These are phyloP conservation scores for Sinohyriopsis cumingii DNA, from an alignment of 2,888 invertebrate species.

Conservation along the genomic window DNA sequence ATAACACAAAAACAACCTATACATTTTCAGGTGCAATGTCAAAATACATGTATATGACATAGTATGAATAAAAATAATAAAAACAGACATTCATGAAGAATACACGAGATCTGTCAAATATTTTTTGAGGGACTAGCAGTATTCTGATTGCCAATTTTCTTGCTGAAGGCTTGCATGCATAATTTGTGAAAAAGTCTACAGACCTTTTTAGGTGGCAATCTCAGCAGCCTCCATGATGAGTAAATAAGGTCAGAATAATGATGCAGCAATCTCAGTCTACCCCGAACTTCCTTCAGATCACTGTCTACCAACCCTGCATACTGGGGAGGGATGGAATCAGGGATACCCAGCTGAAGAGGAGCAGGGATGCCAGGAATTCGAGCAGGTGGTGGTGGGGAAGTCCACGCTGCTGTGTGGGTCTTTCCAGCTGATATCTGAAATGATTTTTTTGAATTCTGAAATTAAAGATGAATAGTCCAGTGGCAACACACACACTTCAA, in stretches of 20 bases:
- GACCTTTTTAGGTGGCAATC: constrained; percentile 55
- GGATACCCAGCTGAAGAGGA: constrained; percentile 75
- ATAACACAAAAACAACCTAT: too few species aligned
- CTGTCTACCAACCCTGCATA: constrained; percentile 76
- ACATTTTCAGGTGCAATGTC: too few species aligned
- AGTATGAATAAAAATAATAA: too few species aligned
- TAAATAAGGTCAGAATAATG: constrained; percentile 79
- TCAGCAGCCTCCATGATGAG: constrained; percentile 75
- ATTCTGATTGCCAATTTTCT: not conserved
- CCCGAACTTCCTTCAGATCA: constrained; percentile 75
- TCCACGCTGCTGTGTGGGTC: constrained; percentile 80
- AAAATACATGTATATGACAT: too few species aligned
- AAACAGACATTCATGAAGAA: too few species aligned
- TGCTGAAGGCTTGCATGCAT: not conserved
- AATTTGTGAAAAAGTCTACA: constrained; percentile 2
- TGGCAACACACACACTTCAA: too few species aligned
- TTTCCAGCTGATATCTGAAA: constrained; percentile 77
- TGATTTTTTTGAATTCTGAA: not conserved
- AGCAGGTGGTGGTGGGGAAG: constrained; percentile 73
- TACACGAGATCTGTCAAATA: too few species aligned
- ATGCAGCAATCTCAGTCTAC: constrained; percentile 76
- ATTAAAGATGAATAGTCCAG: too few species aligned
- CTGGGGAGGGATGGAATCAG: constrained; percentile 76
- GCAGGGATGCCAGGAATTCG: constrained; percentile 75
- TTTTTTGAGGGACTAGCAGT: not conserved